Evolutionary conservation across 2,888 invertebrate species (phyloP).

Genomic region (Hymenopus coronatus): DNA sequence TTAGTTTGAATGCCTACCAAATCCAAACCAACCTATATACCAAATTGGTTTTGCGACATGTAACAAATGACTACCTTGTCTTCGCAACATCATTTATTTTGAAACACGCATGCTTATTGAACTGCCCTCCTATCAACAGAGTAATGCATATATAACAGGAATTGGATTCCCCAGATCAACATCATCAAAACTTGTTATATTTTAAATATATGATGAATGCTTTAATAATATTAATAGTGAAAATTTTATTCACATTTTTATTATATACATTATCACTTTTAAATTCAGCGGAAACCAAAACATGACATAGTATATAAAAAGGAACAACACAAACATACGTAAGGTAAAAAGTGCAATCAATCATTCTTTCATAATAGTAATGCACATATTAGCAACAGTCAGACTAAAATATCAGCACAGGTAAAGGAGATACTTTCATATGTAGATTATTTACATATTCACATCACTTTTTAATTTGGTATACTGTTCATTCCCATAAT

Average conservation of each 20-base stretch:
- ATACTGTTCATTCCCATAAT: not conserved
- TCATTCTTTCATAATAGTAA: conserved; percentile 13
- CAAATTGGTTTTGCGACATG: too few relatives aligned
- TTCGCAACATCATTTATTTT: too few relatives aligned
- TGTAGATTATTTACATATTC: conserved; percentile 15
- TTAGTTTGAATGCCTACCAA: too few relatives aligned
- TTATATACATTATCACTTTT: conserved; percentile 21
- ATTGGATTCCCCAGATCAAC: too few relatives aligned
- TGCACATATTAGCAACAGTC: conserved; percentile 5
- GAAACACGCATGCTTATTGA: too few relatives aligned
- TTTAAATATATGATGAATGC: not conserved
- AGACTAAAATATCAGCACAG: conserved; percentile 10
- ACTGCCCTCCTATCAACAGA: too few relatives aligned
- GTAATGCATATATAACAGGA: too few relatives aligned
- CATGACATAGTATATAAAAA: conserved; percentile 2
- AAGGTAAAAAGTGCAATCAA: conserved; percentile 13
- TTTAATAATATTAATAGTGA: conserved; percentile 17
- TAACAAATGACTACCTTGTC: too few relatives aligned
- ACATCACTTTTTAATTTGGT: conserved; percentile 4
- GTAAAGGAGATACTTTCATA: not conserved
- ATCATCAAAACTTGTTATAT: not conserved
- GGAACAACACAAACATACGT: conserved; percentile 6
- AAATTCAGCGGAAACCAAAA: conserved; percentile 14
- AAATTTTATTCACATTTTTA: conserved; percentile 25
- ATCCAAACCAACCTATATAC: too few relatives aligned